Conservation (phyloP, 2,113 vertebrate genomes). For the Corythaixoides concolor region DNA sequence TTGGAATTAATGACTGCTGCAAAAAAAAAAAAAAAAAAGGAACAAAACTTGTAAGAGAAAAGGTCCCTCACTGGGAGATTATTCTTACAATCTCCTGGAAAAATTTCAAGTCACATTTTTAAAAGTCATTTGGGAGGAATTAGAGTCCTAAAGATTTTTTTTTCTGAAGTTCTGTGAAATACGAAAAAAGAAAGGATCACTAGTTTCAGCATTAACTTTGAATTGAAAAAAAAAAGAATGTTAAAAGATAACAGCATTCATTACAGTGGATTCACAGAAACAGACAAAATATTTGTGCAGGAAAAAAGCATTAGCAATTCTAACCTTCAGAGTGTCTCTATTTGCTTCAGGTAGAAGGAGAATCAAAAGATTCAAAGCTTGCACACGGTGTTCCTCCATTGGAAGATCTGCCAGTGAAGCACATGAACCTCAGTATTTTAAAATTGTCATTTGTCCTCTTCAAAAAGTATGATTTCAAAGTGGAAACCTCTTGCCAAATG, state of each 20-base stretch:
- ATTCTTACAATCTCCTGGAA: background rate
- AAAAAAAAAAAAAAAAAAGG: background rate
- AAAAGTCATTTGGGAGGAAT: slow-evolving; percentile 1
- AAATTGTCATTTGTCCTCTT: background rate
- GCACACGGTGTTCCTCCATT: slow-evolving; percentile 88
- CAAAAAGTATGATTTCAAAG: background rate
- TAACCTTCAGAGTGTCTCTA: slow-evolving; percentile 92
- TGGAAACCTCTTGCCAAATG: background rate
- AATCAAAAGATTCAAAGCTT: slow-evolving; percentile 93
- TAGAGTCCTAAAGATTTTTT: background rate
- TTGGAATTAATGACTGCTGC: background rate
- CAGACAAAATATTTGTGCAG: background rate
- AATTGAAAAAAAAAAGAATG: background rate
- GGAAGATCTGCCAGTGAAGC: slow-evolving; percentile 84
- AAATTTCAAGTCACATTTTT: slow-evolving; percentile 15
- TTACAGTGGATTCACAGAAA: background rate
- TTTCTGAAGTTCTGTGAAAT: background rate
- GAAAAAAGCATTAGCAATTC: background rate
- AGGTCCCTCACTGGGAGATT: background rate
- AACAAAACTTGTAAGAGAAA: background rate
- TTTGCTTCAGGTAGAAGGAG: slow-evolving; percentile 90
- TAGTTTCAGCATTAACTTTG: background rate
- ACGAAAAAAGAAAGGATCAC: background rate
- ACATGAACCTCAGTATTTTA: slow-evolving; percentile 2
- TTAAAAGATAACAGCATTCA: background rate